These are phyloP conservation scores for Phrynosoma platyrhinos DNA, from an alignment of 2,113 vertebrate species.

Conservation along the genomic window DNA sequence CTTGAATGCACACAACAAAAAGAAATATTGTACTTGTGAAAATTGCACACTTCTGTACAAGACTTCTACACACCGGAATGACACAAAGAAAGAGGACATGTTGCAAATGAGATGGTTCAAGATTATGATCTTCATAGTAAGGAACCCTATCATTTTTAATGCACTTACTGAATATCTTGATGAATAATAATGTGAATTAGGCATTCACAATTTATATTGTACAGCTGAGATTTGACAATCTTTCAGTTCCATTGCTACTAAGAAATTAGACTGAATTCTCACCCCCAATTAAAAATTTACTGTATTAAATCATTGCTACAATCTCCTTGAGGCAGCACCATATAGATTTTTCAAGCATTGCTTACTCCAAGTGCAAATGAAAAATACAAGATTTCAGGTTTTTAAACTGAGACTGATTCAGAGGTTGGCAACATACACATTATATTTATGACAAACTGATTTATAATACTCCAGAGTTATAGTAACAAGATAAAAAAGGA, in stretches of 20 bases:
- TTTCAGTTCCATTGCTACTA: not conserved
- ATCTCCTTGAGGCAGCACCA: not conserved
- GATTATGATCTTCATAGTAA: not conserved
- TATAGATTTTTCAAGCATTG: conserved; percentile 33
- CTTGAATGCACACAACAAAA: no score
- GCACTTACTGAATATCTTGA: not conserved
- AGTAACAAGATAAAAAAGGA: conserved; percentile 32
- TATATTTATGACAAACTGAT: not conserved
- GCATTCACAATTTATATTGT: not conserved
- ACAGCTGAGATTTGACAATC: not conserved
- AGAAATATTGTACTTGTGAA: no score
- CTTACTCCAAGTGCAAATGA: conserved; percentile 40
- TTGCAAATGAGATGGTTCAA: not conserved
- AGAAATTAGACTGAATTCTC: not conserved
- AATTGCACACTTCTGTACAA: not conserved
- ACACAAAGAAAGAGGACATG: not conserved
- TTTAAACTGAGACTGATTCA: conserved; percentile 35
- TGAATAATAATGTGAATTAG: not conserved
- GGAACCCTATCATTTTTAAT: not conserved
- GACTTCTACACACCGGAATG: not conserved
- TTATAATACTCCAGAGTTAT: conserved; percentile 52
- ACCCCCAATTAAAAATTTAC: not conserved
- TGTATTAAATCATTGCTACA: conserved; percentile 53
- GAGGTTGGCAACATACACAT: conserved; percentile 40
- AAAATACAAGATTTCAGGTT: conserved; percentile 21